These are phyloP conservation scores for Potamilus streckersoni DNA, from an alignment of 1,140 invertebrate genomes.

Conservation along the genomic window DNA sequence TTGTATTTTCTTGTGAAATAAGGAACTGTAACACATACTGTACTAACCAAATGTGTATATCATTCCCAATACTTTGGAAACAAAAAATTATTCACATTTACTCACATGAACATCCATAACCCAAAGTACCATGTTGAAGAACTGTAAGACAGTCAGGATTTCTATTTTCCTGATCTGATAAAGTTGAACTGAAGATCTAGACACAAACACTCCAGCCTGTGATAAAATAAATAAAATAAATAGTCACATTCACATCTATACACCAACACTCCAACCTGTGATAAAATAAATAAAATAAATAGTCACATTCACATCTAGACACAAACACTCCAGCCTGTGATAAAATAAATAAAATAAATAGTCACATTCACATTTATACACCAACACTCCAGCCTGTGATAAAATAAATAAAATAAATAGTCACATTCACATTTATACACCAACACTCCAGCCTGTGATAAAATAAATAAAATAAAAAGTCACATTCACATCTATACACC, in stretches of 20 bases:
- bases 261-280: slow-evolving; percentile 60
- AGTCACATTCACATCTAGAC: no score
- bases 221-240: slow-evolving; percentile 8
- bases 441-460: slow-evolving; percentile 58
- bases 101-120: slow-evolving; percentile 59
- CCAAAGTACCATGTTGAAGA: slow-evolving; percentile 58
- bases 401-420: neutral
- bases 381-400: slow-evolving; percentile 59
- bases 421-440: slow-evolving; percentile 38
- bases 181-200: slow-evolving; percentile 57
- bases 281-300: slow-evolving; percentile 2
- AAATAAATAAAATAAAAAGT: neutral
- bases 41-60: no score
- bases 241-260: no score
- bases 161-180: slow-evolving; percentile 50
- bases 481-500: slow-evolving; percentile 44
- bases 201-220: slow-evolving; percentile 61
- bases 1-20: no score
- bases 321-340: slow-evolving; percentile 60
- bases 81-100: neutral
- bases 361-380: no score
- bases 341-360: neutral
- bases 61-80: no score
- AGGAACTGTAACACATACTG: no score
- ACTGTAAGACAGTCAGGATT: slow-evolving; percentile 48